phyloP scores from a whole-genome alignment of 2,888 invertebrate genomes.

The Hanleya hanleyi region DNA sequence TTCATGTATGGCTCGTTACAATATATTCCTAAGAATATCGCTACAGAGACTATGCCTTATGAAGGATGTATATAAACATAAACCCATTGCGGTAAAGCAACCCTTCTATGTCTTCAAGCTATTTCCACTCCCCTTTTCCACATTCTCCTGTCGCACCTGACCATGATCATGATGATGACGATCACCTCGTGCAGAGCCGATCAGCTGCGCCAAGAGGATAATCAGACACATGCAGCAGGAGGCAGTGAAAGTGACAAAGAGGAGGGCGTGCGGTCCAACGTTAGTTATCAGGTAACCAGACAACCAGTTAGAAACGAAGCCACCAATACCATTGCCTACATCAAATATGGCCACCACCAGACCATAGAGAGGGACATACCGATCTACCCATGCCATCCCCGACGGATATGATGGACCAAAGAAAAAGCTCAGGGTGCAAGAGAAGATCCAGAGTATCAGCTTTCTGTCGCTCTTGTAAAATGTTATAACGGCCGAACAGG shows the following conservation, averaged over 20 bases:
- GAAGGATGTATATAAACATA: too few relatives aligned
- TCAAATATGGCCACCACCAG: conserved; percentile 35
- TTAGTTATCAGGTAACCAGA: conserved; percentile 34
- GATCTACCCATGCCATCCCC: conserved; percentile 38
- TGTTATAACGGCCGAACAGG: conserved; percentile 25
- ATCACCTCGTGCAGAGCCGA: neutral
- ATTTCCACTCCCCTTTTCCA: too few relatives aligned
- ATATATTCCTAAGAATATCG: too few relatives aligned
- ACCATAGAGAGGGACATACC: conserved; percentile 42
- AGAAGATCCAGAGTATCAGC: conserved; percentile 35
- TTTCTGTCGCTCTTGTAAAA: conserved; percentile 33
- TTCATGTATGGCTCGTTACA: too few relatives aligned
- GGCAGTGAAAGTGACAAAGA: conserved; percentile 24
- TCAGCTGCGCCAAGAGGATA: neutral
- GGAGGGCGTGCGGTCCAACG: conserved; percentile 36
- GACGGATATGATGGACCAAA: conserved; percentile 42
- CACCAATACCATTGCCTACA: conserved; percentile 38
- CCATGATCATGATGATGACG: too few relatives aligned
- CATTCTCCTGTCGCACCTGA: too few relatives aligned
- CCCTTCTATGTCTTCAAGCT: too few relatives aligned
- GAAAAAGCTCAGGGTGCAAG: conserved; percentile 32
- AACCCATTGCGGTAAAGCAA: too few relatives aligned
- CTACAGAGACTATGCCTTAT: too few relatives aligned
- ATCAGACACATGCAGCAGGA: neutral
- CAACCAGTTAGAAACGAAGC: conserved; percentile 35